Base-by-base conservation (phyloP, 2,797 vertebrate genomes). In the Sus cebifrons region DNA sequence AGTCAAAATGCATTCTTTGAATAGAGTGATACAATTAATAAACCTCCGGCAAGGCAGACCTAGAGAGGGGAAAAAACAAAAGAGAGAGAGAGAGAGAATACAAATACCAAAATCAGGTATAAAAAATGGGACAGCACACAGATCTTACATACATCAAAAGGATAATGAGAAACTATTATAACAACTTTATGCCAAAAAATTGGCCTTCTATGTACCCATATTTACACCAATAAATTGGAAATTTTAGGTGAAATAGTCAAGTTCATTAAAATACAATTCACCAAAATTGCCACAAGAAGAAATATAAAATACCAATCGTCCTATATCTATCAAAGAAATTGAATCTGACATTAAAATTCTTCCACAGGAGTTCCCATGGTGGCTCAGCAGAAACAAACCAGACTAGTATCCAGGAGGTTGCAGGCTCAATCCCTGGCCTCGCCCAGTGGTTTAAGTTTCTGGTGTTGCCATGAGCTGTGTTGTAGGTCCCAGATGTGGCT, bases 281-380 rank as follows among this genome's bases (percentile, higher is more conserved):
- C 40, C 49, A 85, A 96, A 86, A 83, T 62, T 84, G 14, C 49
- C 44, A 79, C 12, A 91, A 89, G 25, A 95, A 94, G 32, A 86
- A 89, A 94, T 27, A 40, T 5, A 93, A 94, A 93, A 81, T 58
- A 56, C 52, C 58, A 64, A 21, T 32, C 67, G 6, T 71, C 27
- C 11, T 88, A 6, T 67, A 84, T 29, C 29, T 82, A 85, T 12
- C 27, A 65, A 82, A 91, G 73, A 86, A 65, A 81, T 71, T 89
- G 29, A 90, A 90, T 87, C 78, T 90, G 54, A 83, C 74, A 73
- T 95, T 93, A 74, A 96, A 89, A 86, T 32, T 32, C 32, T 32
- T 32, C 32, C 32, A 32, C 32, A 32, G 32, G 44, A 44, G 44
- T 44, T 44, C 5, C 44, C 44, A 44, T 44, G 5, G 44, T 44